Conservation (phyloP, 2,113 vertebrate genomes). For the Arvicanthis niloticus region DNA sequence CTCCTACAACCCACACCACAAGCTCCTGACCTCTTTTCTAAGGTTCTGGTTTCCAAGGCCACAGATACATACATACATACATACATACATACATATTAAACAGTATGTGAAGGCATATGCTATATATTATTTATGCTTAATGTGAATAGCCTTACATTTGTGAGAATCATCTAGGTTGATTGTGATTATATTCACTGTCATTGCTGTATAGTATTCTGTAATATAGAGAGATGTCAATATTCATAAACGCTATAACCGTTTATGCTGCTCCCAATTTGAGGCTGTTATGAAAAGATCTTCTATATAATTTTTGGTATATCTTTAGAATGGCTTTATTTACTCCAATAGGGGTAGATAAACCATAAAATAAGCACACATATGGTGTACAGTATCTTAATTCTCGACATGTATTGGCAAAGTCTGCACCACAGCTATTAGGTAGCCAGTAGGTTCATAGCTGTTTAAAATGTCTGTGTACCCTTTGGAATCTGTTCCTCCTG, state of each 20-base stretch:
- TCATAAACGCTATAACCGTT: neutral
- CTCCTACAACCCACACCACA: fast-evolving
- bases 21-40: neutral
- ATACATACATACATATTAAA: neutral
- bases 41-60: neutral
- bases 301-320: neutral
- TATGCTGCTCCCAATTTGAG: neutral
- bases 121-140: neutral
- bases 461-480: neutral
- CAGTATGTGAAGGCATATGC: neutral
- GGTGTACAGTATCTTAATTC: neutral
- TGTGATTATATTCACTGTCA: neutral
- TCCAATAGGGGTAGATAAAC: neutral
- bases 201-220: neutral
- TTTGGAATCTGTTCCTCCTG: neutral
- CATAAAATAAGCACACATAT: neutral
- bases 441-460: neutral
- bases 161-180: neutral
- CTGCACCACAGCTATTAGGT: neutral
- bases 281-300: neutral
- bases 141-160: neutral
- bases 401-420: neutral
- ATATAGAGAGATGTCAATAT: neutral
- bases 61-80: neutral
- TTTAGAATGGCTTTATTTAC: slow-evolving; percentile 27